A percentile compares a stretch with the other conserved stretches of the same genome.
These are phyloP conservation scores for Desmophyllum pertusum DNA, from an alignment of 92 coral and sea anemone genomes.

Conservation along the genomic window DNA sequence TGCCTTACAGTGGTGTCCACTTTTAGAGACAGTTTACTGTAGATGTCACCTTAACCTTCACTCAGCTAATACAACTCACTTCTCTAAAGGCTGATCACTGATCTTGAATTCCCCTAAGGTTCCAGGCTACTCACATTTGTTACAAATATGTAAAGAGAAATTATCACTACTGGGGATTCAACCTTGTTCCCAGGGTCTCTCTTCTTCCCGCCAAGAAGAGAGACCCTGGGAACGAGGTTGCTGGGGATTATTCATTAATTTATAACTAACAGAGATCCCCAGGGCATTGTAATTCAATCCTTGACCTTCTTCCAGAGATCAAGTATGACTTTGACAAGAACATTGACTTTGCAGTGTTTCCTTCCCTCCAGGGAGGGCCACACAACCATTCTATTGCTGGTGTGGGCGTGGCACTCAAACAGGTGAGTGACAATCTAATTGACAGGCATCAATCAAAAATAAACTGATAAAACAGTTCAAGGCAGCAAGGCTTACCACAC, in stretches of 20 bases:
- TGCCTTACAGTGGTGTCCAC: too few species aligned
- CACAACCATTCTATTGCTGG: conserved; percentile 97
- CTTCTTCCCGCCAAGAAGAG: too few species aligned
- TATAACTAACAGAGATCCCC: neutral
- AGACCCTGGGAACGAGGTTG: too few species aligned
- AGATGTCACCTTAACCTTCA: too few species aligned
- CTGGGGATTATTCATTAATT: too few species aligned
- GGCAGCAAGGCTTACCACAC: too few species aligned
- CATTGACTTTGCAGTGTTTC: conserved; percentile 98
- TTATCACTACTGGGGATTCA: too few species aligned
- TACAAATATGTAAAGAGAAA: too few species aligned
- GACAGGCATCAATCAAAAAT: neutral
- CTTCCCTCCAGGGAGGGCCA: conserved; percentile 97
- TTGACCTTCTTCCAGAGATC: conserved; percentile 68
- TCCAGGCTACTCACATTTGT: too few species aligned
- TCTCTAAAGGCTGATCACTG: neutral
- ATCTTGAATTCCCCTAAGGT: neutral
- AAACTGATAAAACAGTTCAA: neutral
- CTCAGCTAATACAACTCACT: too few species aligned
- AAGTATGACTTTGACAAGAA: conserved; percentile 91
- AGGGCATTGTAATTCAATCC: neutral
- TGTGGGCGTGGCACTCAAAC: conserved; percentile 97
- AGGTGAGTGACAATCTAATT: conserved; percentile 54
- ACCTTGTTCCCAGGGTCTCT: too few species aligned
- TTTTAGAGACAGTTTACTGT: too few species aligned